Percentiles rank a stretch among this genome's conserved stretches.
Conservation (phyloP, 2,113 vertebrate species). For the Pollimyrus isidori region DNA sequence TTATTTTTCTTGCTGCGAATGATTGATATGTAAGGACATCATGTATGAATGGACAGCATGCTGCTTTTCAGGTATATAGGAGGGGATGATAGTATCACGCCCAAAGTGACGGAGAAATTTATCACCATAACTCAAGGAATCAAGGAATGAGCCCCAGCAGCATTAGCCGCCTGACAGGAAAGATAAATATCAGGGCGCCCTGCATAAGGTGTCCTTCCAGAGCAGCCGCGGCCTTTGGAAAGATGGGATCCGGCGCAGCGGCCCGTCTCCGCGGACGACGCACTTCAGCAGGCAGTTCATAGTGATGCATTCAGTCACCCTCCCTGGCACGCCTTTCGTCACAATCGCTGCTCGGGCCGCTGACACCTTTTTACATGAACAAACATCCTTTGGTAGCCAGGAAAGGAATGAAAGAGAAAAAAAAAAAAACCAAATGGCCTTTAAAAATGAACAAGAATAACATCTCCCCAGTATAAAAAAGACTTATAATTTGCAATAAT, state of each 20-base stretch:
- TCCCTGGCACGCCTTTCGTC: conserved; percentile 66
- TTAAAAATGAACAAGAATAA: conserved; percentile 67
- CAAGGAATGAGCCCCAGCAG: conserved; percentile 53
- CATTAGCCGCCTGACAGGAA: conserved; percentile 53
- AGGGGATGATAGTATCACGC: background rate
- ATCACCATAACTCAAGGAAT: conserved; percentile 63
- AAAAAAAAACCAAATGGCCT: conserved; percentile 64
- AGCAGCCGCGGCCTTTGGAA: conserved; percentile 38
- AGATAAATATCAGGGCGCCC: conserved; percentile 49
- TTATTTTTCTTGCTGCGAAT: background rate
- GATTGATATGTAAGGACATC: background rate
- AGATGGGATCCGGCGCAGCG: conserved; percentile 36
- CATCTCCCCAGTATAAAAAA: conserved; percentile 65
- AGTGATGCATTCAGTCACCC: conserved; percentile 62
- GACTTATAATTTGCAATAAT: conserved; percentile 87
- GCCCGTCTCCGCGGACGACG: conserved; percentile 55
- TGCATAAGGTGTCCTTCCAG: conserved; percentile 41
- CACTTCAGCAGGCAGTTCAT: conserved; percentile 44
- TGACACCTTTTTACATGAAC: conserved; percentile 73
- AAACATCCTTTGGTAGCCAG: conserved; percentile 65
- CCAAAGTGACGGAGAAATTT: conserved; percentile 46
- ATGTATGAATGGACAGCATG: background rate
- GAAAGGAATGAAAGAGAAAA: conserved; percentile 53
- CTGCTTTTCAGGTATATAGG: background rate
- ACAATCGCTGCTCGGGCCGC: conserved; percentile 56